phyloP scores from a whole-genome alignment of 2,113 vertebrate genomes.

The Falcunculus frontatus region DNA sequence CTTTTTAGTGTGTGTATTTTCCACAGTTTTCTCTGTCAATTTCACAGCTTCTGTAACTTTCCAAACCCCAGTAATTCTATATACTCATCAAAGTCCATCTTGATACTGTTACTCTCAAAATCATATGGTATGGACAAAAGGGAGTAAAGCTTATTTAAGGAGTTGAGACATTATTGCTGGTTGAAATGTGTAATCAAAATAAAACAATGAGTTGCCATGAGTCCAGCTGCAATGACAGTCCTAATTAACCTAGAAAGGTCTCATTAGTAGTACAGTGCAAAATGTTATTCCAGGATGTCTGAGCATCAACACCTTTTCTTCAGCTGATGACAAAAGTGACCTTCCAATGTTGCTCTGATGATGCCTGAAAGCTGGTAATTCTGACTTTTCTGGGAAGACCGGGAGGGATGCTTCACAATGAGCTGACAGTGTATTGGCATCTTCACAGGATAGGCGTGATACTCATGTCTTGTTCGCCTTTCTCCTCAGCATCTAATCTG shows the following conservation, averaged over 20 bases:
- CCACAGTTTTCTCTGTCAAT: background rate
- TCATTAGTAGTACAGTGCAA: background rate
- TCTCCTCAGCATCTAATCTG: background rate
- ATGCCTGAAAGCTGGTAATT: background rate
- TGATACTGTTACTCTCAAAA: background rate
- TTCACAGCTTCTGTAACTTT: background rate
- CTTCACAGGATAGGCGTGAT: background rate
- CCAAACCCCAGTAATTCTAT: background rate
- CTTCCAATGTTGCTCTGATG: background rate
- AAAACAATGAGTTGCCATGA: background rate
- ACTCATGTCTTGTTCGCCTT: background rate
- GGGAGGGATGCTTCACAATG: background rate
- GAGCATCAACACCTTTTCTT: background rate
- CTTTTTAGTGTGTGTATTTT: background rate
- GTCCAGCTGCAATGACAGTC: background rate
- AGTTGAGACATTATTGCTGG: background rate
- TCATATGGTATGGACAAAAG: background rate
- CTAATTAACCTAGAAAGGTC: background rate
- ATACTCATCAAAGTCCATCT: background rate
- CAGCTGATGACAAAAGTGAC: background rate
- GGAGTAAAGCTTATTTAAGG: background rate
- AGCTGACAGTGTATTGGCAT: fast-evolving
- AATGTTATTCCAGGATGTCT: background rate
- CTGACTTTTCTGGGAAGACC: background rate
- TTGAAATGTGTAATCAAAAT: background rate